Evolutionary conservation across 2,113 vertebrate species (phyloP).

Genomic region (Anser brachyrhynchus): DNA sequence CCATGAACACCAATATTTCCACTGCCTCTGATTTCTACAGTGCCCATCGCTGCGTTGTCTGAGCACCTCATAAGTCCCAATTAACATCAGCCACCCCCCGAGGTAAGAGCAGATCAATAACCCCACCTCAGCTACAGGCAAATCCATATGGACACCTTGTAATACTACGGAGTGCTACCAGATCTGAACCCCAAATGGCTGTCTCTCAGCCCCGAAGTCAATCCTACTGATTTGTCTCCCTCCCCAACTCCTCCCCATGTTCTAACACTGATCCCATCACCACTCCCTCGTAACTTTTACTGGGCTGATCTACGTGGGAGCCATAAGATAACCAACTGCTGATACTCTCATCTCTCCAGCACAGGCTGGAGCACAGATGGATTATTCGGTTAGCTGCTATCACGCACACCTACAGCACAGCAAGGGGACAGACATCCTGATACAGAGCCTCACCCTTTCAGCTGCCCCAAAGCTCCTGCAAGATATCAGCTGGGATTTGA

Average conservation of each 20-base stretch:
- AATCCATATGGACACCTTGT: too few relatives aligned
- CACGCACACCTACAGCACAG: background rate
- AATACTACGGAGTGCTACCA: too few relatives aligned
- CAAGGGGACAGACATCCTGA: background rate
- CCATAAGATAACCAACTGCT: background rate
- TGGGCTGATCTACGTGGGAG: background rate
- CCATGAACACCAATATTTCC: background rate
- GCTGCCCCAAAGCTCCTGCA: background rate
- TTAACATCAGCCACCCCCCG: conserved; percentile 32
- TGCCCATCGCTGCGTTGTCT: background rate
- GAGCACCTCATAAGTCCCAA: conserved; percentile 52
- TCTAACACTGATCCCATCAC: background rate
- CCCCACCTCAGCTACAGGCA: too few relatives aligned
- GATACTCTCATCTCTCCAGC: background rate
- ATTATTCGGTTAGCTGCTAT: background rate
- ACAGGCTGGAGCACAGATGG: background rate
- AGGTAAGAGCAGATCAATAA: background rate
- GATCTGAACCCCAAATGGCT: background rate
- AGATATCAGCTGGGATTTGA: background rate
- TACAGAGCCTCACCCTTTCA: background rate
- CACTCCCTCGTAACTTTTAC: background rate
- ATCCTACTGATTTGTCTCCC: background rate
- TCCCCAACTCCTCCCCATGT: rapidly evolving
- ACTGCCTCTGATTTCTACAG: background rate
- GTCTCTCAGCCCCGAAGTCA: background rate